A percentile compares a stretch with the other conserved stretches of the same genome.
Evolutionary conservation across 2,888 invertebrate species (phyloP).

Genomic region (Eristalis pertinax): DNA sequence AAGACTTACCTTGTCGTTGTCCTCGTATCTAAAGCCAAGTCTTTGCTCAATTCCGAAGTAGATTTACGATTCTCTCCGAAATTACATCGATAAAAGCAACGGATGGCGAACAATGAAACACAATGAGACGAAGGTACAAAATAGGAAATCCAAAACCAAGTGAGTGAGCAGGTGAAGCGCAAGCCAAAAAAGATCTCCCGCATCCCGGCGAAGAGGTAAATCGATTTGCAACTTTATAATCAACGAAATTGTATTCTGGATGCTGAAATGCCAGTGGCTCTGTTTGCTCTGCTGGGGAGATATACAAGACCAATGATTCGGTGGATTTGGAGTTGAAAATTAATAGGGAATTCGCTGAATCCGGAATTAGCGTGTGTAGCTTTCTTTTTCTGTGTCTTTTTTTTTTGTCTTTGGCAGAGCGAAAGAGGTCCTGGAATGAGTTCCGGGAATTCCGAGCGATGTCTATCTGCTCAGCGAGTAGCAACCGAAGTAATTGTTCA

Average conservation of each 20-base stretch:
- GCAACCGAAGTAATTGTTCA: constrained; percentile 37
- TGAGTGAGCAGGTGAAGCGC: constrained; percentile 22
- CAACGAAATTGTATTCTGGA: constrained; percentile 34
- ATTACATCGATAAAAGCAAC: constrained; percentile 51
- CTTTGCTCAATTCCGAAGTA: constrained; percentile 26
- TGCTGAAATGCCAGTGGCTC: not conserved
- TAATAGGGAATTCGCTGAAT: constrained; percentile 48
- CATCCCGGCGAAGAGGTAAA: constrained; percentile 26
- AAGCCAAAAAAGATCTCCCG: not conserved
- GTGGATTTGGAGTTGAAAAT: constrained; percentile 17
- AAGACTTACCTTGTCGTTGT: not conserved
- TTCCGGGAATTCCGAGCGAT: not conserved
- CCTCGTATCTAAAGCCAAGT: not conserved
- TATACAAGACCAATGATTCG: not conserved
- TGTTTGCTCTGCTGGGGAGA: not conserved
- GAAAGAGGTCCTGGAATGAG: not conserved
- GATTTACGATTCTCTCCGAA: constrained; percentile 53
- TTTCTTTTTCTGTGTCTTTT: too few species aligned
- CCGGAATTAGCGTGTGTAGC: constrained; percentile 1
- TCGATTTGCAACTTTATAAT: constrained; percentile 49
- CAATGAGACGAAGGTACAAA: constrained; percentile 35
- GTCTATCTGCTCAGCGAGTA: constrained; percentile 17
- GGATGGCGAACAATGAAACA: constrained; percentile 50
- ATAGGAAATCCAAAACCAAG: not conserved
- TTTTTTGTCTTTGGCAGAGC: too few species aligned